Base-by-base conservation (phyloP, 2,888 invertebrate genomes). In the Cenopis cana region DNA sequence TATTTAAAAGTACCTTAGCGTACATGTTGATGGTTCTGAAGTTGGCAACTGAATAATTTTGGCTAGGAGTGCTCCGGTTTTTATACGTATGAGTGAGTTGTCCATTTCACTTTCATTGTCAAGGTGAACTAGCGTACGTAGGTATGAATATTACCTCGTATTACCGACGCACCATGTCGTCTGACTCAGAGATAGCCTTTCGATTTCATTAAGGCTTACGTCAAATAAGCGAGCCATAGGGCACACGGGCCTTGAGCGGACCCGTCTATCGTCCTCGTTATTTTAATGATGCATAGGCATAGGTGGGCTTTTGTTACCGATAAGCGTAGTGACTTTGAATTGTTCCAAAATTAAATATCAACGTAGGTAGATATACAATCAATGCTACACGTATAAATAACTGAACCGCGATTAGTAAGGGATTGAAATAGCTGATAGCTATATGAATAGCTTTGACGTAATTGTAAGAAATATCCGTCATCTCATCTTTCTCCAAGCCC, bases 11-110 rank as follows among this genome's bases (percentile, higher is more conserved):
- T 64, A 93, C 93, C 93, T 93, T 93, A 81, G 93, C 90, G 93
- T 89, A 93, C 93, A 93, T 93, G 93, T 92, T 93, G 88, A 82
- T 89, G 83, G 85, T 86, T 83, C 82, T 87, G 87, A 84, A 83
- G 90, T 88, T 91, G 93, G 92, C 78, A 92, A 93, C 93, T 93
- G 93, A 93, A 92, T 93, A 93, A 88, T 91, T 87, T 89, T 79
- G 80, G 79, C 78, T 83, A 80, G 83, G 80, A 84, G 84, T 89
- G 89, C 90, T 86, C 87, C 80, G 85, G 90, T 93, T 92, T 93
- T 90, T 93, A 93, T 93, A 93, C 81, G 84, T 80, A 82, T 83
- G 84, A 81, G 82, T 81, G 80, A 80, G 82, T 81, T 85, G 79
- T 85, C 84, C 88, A 85, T 83, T 86, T 88, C 83, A 89, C 93